A percentile compares a stretch with the other conserved stretches of the same genome.
Evolutionary conservation across 2,113 vertebrate genomes (phyloP).

Genomic region (Tonatia bakeri): DNA sequence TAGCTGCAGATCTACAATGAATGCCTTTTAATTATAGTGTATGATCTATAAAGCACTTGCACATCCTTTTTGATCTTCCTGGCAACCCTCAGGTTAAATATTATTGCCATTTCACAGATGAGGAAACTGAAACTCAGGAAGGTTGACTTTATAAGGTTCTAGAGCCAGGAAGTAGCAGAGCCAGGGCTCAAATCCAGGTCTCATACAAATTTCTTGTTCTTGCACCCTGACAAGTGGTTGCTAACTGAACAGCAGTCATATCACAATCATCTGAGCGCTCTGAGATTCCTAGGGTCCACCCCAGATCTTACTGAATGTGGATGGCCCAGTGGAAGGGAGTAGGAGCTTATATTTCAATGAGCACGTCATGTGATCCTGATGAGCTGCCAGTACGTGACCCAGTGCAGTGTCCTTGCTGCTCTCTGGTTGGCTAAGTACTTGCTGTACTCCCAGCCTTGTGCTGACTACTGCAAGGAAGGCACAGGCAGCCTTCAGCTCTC

Average conservation of each 20-base stretch:
- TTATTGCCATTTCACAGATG: not conserved
- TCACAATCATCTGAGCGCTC: not conserved
- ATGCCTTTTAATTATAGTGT: not conserved
- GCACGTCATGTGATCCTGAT: not conserved
- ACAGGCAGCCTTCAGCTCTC: not conserved
- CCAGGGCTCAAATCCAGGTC: not conserved
- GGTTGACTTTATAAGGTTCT: not conserved
- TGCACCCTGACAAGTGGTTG: not conserved
- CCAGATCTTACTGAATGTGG: not conserved
- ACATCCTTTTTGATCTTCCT: not conserved
- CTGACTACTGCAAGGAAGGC: not conserved
- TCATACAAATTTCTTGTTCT: not conserved
- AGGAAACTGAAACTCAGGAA: not conserved
- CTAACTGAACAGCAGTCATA: not conserved
- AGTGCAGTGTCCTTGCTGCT: accelerated
- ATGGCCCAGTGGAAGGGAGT: not conserved
- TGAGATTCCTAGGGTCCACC: not conserved
- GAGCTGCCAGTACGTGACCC: not conserved
- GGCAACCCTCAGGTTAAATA: not conserved
- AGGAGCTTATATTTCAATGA: not conserved
- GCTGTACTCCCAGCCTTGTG: not conserved
- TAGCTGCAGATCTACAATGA: not conserved
- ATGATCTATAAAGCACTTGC: not conserved
- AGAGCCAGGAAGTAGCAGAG: not conserved
- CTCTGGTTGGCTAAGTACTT: not conserved